phyloP scores from a whole-genome alignment of 2,888 invertebrate genomes.

The Gari tellinella region DNA sequence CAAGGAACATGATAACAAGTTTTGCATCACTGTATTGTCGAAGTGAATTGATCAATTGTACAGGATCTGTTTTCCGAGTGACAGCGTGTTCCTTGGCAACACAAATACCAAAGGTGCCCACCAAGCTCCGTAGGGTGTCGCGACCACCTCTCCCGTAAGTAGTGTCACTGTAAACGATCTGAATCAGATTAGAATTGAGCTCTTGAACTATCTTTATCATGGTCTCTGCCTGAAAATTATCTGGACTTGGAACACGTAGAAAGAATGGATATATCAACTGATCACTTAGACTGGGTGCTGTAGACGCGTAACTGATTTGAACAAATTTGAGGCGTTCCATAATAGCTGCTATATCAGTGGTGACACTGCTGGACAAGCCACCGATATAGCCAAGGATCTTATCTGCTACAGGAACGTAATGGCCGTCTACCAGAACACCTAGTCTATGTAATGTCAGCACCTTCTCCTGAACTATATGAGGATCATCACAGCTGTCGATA shows the following conservation, averaged over 20 bases:
- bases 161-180: conserved; percentile 59
- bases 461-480: conserved; percentile 52
- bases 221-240: conserved; percentile 50
- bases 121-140: conserved; percentile 20
- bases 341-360: conserved; percentile 48
- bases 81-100: conserved; percentile 44
- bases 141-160: conserved; percentile 62
- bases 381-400: conserved; percentile 63
- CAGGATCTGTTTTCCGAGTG: conserved; percentile 15
- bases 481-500: conserved; percentile 65
- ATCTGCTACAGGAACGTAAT: conserved; percentile 37
- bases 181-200: conserved; percentile 53
- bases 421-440: conserved; percentile 40
- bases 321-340: conserved; percentile 43
- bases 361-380: conserved; percentile 58
- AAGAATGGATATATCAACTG: conserved; percentile 54
- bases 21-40: conserved; percentile 34
- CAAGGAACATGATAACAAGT: conserved; percentile 50
- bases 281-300: conserved; percentile 56
- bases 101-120: conserved; percentile 38
- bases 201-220: conserved; percentile 49
- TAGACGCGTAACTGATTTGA: conserved; percentile 61
- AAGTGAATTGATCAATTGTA: conserved; percentile 24
- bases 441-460: conserved; percentile 54
- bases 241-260: conserved; percentile 53